Conservation (phyloP, 2,113 vertebrate species). For the Lasiurus cinereus region DNA sequence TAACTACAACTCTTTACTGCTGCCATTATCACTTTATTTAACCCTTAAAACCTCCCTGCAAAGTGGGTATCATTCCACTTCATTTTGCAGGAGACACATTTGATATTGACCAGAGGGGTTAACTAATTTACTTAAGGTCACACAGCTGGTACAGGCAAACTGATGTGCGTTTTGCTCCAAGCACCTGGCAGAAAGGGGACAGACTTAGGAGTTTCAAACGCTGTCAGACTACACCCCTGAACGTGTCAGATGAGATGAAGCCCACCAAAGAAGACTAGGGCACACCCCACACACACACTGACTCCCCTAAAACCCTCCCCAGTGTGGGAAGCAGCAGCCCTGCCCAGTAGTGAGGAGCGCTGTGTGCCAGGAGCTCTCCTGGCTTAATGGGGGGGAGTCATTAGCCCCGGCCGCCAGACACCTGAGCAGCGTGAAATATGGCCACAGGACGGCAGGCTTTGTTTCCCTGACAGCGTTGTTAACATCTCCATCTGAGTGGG, state of each 20-base stretch:
- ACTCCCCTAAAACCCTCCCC: slow-evolving; percentile 58
- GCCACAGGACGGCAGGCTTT: slow-evolving; percentile 54
- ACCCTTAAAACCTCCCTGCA: neutral
- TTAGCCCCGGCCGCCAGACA: slow-evolving; percentile 80
- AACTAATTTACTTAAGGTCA: neutral
- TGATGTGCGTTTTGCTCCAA: neutral
- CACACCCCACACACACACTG: too few relatives aligned
- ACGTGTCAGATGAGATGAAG: neutral
- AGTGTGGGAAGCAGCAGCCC: slow-evolving; percentile 63
- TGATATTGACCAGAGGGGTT: neutral
- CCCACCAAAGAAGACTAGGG: neutral
- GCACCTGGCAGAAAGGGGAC: neutral
- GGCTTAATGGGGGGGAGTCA: slow-evolving; percentile 82
- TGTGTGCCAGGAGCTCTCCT: slow-evolving; percentile 69
- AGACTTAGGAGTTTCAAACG: neutral
- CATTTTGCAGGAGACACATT: neutral
- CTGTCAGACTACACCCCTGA: neutral
- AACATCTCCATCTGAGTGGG: slow-evolving; percentile 76
- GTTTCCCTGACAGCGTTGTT: slow-evolving; percentile 76
- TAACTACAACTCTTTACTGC: neutral
- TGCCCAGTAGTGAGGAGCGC: slow-evolving; percentile 71
- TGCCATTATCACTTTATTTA: neutral
- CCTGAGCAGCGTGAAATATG: slow-evolving; percentile 76
- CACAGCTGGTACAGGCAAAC: neutral
- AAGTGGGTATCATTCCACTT: neutral